Base-by-base conservation (phyloP, 2,797 vertebrate genomes). In the Megaceryle alcyon region DNA sequence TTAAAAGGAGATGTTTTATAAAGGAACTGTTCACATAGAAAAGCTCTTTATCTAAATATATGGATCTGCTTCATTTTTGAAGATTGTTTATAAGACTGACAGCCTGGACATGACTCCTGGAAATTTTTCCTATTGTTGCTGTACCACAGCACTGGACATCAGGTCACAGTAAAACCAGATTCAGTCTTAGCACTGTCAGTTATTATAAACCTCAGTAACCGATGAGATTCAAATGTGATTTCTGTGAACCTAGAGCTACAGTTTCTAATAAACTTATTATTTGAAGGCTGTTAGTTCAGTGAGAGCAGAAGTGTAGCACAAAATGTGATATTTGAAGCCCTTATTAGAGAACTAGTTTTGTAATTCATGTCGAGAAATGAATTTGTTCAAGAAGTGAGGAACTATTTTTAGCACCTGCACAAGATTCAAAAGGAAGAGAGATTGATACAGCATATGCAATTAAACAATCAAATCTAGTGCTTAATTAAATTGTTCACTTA, bases 401-500 rank as follows among this genome's bases (percentile, higher is more conserved):
- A 80, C 31, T 88, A 86, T 94, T 95, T 93, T 96, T 95, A 96
- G 46, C 35, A 87, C 48, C 84, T 83, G 53, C n/a, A 33, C 6
- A 53, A 63, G 89, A 94, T 75, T 78, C 56, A 75, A 71, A 87
- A 86, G 54, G 84, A 86, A 77, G 31, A 82, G 56, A 70, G 57
- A 80, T 48, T 91, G 77, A 88, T 95, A 53, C 23, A 63, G 46
- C 57, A 5, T 4, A 18, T 93, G 82, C 84, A 95, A 97, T 97
- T 97, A 96, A 96, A 94, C 87, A 94, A 89, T 96, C 90, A 96
- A 53, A 83, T 88, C 72, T 82, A 95, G 61, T 82, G 33, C 48
- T 94, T 95, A 96, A 97, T 95, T 96, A 95, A 97, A 94, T 96
- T 93, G 84, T 94, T 96, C 82, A 64, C n/a, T 97, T 95, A 72